Base-by-base conservation (phyloP, 1,140 invertebrate genomes). In the Zaprionus capensis region DNA sequence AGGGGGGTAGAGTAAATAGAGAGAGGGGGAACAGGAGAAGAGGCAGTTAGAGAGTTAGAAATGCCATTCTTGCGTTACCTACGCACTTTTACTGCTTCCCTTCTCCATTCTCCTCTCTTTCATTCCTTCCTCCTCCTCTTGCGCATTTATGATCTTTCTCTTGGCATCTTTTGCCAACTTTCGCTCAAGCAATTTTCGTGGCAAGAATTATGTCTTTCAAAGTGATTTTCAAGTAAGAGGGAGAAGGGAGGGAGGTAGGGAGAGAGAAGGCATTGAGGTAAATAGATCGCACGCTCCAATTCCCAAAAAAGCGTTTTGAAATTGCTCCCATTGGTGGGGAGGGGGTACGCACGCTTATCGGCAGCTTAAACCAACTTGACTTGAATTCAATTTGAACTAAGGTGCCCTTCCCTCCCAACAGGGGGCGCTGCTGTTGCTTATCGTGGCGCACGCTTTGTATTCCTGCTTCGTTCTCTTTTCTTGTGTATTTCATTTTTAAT, bases 201-300 rank as follows among this genome's bases (percentile, higher is more conserved):
- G 49, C 15, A 26, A 71, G 68, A 76, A 76, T 66, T 72, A 76
- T 71, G 53, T 71, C 41, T 44, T 22, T 59, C 38, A 41, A 41
- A 41, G 22, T 51, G 46, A 51, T 46, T 46, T 46, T n/a, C 0
- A 14, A 34, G 31, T 34, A 4, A 34, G 31, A 5, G 11, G 31
- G 2, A 22, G 31, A 36, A 5, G 36, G 26, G 31, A 11, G 17
- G 6, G 11, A 11, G 11, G 31, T 1, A 7, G 17, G 55, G 56
- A 5, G 11, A 4, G 53, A n/a, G 24, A 4, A 15, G 9, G 9
- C 22, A 9, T 11, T 5, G 22, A 17, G 5, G 2, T 26, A 58
- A 63, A 49, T 59, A 36, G 78, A 88, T 87, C 84, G 78, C 84
- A 88, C 84, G 84, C 85, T 88, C 84, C 78, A 90, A 79, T 81